Evolutionary conservation across 2,797 vertebrate genomes (phyloP).

Genomic region (Scolopax rusticola): DNA sequence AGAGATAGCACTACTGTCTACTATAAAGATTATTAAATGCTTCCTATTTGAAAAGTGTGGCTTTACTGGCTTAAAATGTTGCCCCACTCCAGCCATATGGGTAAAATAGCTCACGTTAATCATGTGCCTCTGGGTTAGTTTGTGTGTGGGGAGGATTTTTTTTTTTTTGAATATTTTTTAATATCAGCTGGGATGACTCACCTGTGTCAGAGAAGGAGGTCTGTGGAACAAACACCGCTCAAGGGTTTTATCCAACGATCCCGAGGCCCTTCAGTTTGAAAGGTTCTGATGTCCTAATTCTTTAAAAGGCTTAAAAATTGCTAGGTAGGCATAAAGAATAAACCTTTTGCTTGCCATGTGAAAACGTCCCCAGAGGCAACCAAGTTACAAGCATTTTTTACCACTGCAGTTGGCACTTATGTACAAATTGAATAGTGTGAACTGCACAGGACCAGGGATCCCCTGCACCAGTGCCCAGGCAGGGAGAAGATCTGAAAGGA

Average conservation of each 20-base stretch:
- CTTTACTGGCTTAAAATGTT: not conserved
- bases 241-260: not conserved
- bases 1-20: not conserved
- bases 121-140: not conserved
- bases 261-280: not conserved
- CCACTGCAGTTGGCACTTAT: not conserved
- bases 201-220: not conserved
- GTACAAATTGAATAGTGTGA: not conserved
- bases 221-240: not conserved
- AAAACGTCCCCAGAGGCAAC: not conserved
- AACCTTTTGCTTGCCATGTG: not conserved
- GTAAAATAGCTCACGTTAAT: not conserved
- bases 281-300: not conserved
- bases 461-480: not conserved
- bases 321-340: not conserved
- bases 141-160: not conserved
- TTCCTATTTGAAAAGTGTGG: slow-evolving; percentile 6
- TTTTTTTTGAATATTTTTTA: not conserved
- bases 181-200: not conserved
- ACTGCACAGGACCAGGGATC: not conserved
- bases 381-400: not conserved
- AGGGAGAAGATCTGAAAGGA: not conserved
- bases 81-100: not conserved
- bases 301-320: not conserved
- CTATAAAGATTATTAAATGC: slow-evolving; percentile 4